Conservation (phyloP, 2,888 invertebrate species). For the Scelioninae gen. 1 region DNA sequence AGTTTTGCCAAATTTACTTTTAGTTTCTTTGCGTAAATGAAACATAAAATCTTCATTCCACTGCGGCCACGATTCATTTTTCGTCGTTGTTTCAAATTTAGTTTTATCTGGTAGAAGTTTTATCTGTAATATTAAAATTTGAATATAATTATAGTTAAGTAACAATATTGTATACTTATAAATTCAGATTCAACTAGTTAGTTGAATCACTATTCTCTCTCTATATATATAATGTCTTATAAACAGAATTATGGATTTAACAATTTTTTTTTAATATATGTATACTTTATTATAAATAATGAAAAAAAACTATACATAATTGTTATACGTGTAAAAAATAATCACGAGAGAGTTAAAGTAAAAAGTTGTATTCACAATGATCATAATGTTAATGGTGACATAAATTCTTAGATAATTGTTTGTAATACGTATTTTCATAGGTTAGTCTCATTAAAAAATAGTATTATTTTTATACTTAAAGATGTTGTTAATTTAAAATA, state of each 20-base stretch:
- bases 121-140: too few species aligned
- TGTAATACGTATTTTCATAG: too few species aligned
- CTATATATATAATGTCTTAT: too few species aligned
- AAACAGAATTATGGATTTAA: too few species aligned
- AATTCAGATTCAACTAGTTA: too few species aligned
- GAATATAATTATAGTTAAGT: too few species aligned
- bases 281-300: not conserved
- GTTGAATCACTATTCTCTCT: too few species aligned
- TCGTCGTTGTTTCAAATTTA: slow-evolving; percentile 90
- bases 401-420: slow-evolving; percentile 13
- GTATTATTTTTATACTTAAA: too few species aligned
- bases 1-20: slow-evolving; percentile 84
- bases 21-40: slow-evolving; percentile 86
- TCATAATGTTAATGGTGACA: not conserved
- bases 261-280: not conserved
- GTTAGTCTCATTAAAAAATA: too few species aligned
- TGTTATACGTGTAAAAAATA: not conserved
- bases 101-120: slow-evolving; percentile 91
- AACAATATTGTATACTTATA: not conserved
- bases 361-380: slow-evolving; percentile 1
- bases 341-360: not conserved
- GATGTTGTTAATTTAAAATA: not conserved
- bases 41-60: slow-evolving; percentile 92
- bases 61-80: slow-evolving; percentile 91
- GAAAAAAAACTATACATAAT: not conserved